Base-by-base conservation (phyloP, 2,888 invertebrate genomes). In the Drosophila tripunctata region DNA sequence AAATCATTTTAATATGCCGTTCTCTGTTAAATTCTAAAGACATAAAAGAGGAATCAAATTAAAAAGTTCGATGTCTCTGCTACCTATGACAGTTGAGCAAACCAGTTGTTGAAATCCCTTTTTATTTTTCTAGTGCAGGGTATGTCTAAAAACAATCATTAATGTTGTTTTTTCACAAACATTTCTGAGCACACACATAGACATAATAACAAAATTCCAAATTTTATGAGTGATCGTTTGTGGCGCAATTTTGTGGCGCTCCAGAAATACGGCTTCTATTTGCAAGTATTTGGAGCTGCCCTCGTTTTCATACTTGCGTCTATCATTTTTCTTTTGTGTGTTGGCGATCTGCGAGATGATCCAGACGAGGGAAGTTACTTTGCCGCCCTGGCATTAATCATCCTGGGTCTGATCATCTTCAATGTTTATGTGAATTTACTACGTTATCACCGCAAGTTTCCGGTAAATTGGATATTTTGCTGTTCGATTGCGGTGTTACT, bases 401-500 rank as follows among this genome's bases (percentile, higher is more conserved):
- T 4, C 0, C 0, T 67, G 1, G 74, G 67, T 4, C 21, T 87
- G 7, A 0, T 7, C 4, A 0, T 7, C 8, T 40, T 69, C 12
- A 54, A 55, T 33, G 4, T 78, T 4, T 83, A 72, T 22, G 51
- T 69, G 4, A 66, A 60, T 36, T 2, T 73, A 1, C 12, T 44
- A 0, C 30, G 48, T 14, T 24, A 76, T 22, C 78, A 66, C 14
- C 68, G 41, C 15, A 54, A 15, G 19, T 71, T 36, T 14, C 82
- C 82, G 2, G 2, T 15, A 6, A 71, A 84, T 19, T 87, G 87
- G 83, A 12, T 73, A 4, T 3, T 44, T 2, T 57, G 74, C 51
- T 19, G 35, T 8, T 0, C 2, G 10, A 43, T 76, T 7, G 82
- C 66, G 1, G 7, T 60, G 3, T 15, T 63, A 0, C 31, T 83